These are phyloP conservation scores for Amiota minor DNA, from an alignment of 2,888 invertebrate genomes.

Conservation along the genomic window DNA sequence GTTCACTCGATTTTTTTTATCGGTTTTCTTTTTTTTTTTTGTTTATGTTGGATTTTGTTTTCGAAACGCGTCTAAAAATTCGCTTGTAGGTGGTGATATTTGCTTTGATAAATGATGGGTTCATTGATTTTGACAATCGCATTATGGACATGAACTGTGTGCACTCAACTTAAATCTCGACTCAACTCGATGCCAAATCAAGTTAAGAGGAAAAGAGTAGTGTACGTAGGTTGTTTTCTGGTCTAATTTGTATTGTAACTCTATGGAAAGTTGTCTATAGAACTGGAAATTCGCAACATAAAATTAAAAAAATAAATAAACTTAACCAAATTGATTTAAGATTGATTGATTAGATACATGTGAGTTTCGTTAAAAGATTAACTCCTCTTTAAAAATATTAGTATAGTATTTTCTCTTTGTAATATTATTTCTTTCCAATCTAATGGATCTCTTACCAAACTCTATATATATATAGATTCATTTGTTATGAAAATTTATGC, in stretches of 20 bases:
- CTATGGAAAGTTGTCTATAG: not conserved
- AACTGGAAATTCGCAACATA: too few relatives aligned
- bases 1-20: constrained; percentile 53
- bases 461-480: not conserved
- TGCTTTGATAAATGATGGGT: constrained; percentile 29
- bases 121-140: constrained; percentile 28
- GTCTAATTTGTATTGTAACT: constrained; percentile 11
- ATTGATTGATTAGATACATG: too few relatives aligned
- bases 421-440: too few relatives aligned
- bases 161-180: too few relatives aligned
- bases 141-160: constrained; percentile 14
- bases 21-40: not conserved
- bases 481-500: constrained; percentile 25
- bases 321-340: too few relatives aligned
- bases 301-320: too few relatives aligned
- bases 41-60: not conserved
- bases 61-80: constrained; percentile 7
- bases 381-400: too few relatives aligned
- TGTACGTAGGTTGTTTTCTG: constrained; percentile 6
- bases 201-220: too few relatives aligned
- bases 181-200: too few relatives aligned
- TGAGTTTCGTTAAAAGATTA: too few relatives aligned
- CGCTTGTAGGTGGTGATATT: constrained; percentile 24
- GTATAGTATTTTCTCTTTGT: too few relatives aligned
- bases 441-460: not conserved